A percentile compares a stretch with the other conserved stretches of the same genome.
Conservation (phyloP, 2,888 invertebrate genomes). For the Thereva nobilitata region DNA sequence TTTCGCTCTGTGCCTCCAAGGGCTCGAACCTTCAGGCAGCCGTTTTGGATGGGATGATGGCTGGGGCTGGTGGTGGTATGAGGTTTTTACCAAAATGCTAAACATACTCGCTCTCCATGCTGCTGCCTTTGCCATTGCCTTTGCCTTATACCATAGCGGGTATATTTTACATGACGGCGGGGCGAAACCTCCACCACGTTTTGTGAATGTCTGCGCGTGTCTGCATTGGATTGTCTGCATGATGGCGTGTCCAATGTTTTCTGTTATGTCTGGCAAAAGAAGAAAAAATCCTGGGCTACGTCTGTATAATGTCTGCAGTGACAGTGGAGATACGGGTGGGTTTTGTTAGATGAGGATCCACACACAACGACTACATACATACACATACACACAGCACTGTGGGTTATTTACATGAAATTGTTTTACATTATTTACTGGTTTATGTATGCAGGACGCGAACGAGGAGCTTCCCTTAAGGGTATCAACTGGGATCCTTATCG, state of each 20-base stretch:
- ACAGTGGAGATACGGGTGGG: constrained; percentile 26
- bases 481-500: constrained; percentile 14
- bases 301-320: constrained; percentile 41
- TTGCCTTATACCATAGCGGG: no score
- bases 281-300: constrained; percentile 39
- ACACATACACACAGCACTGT: not conserved
- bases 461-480: constrained; percentile 18
- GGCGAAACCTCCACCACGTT: constrained; percentile 13
- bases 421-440: constrained; percentile 26
- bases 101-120: no score
- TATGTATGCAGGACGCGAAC: constrained; percentile 32
- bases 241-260: constrained; percentile 37
- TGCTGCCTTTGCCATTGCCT: no score
- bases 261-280: constrained; percentile 41
- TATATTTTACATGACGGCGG: no score
- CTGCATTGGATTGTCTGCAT: constrained; percentile 27
- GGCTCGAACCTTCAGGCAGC: no score
- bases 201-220: not conserved
- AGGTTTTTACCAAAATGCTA: no score
- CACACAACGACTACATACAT: not conserved
- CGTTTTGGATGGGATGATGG: no score
- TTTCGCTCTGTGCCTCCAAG: no score
- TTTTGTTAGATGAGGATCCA: constrained; percentile 14
- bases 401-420: not conserved
- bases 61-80: no score